Conservation (phyloP, 2,113 vertebrate genomes). For the Crocuta crocuta region DNA sequence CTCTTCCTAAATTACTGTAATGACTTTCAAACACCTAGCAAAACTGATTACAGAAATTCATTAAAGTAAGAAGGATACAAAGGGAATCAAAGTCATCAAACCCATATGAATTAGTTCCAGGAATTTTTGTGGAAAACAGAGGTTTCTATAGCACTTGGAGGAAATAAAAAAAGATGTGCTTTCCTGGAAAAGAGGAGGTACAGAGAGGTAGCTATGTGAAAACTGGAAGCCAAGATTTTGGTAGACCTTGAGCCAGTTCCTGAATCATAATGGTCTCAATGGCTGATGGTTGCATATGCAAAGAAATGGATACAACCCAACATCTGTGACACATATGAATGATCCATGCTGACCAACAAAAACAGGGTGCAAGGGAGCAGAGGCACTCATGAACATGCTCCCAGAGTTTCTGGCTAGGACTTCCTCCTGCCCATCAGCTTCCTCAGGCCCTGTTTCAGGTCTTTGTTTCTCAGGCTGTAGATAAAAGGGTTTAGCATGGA, state of each 20-base stretch:
- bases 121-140: neutral
- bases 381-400: neutral
- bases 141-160: neutral
- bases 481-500: constrained; percentile 67
- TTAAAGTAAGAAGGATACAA: neutral
- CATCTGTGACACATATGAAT: too few species aligned
- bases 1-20: neutral
- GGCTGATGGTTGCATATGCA: neutral
- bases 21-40: neutral
- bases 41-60: neutral
- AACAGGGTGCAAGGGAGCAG: neutral
- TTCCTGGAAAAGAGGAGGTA: neutral
- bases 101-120: neutral
- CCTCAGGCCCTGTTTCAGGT: constrained; percentile 38
- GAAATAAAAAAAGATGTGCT: neutral
- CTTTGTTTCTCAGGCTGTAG: constrained; percentile 64
- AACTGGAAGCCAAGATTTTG: neutral
- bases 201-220: neutral
- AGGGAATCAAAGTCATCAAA: neutral
- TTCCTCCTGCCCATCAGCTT: neutral
- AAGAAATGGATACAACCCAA: neutral
- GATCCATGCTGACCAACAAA: neutral
- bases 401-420: neutral
- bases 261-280: neutral
- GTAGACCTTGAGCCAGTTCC: neutral